Percentiles rank a stretch among this genome's conserved stretches.
These are phyloP conservation scores for Galleria mellonella DNA, from an alignment of 1,140 invertebrate genomes.

Conservation along the genomic window DNA sequence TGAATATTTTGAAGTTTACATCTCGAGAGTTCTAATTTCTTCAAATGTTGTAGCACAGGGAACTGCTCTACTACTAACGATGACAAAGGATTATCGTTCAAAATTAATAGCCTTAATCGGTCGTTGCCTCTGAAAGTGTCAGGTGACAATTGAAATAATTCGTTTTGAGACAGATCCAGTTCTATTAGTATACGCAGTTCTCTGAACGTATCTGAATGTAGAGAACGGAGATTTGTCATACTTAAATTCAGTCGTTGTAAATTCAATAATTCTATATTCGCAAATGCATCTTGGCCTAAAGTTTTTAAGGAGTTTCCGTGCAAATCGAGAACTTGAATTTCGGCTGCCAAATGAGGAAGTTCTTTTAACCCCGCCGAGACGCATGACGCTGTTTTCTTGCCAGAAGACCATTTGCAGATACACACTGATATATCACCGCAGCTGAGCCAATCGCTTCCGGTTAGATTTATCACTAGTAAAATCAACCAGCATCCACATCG, in stretches of 20 bases:
- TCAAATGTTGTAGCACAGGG: slow-evolving; percentile 81
- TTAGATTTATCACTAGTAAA: slow-evolving; percentile 38
- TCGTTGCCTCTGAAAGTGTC: slow-evolving; percentile 85
- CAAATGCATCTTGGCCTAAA: slow-evolving; percentile 86
- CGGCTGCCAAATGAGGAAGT: slow-evolving; percentile 83
- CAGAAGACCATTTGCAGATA: slow-evolving; percentile 91
- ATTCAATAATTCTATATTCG: slow-evolving; percentile 84
- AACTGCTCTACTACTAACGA: slow-evolving; percentile 81
- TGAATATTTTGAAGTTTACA: slow-evolving; percentile 84
- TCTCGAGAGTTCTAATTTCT: slow-evolving; percentile 84
- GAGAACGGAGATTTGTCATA: slow-evolving; percentile 80
- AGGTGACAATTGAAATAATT: slow-evolving; percentile 79
- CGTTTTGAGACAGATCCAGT: slow-evolving; percentile 88
- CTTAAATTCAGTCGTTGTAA: slow-evolving; percentile 88
- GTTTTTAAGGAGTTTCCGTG: slow-evolving; percentile 84
- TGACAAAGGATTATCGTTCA: slow-evolving; percentile 83
- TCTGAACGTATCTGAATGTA: slow-evolving; percentile 88
- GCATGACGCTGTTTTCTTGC: slow-evolving; percentile 90
- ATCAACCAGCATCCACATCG: slow-evolving; percentile 41
- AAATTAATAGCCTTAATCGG: slow-evolving; percentile 79
- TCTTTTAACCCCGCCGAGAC: slow-evolving; percentile 81
- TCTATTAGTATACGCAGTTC: slow-evolving; percentile 91
- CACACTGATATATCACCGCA: slow-evolving; percentile 82
- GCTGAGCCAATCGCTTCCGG: slow-evolving; percentile 82
- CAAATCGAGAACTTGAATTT: slow-evolving; percentile 90